Base-by-base conservation (phyloP, 2,888 invertebrate species). In the Eudasyphora cyanicolor region DNA sequence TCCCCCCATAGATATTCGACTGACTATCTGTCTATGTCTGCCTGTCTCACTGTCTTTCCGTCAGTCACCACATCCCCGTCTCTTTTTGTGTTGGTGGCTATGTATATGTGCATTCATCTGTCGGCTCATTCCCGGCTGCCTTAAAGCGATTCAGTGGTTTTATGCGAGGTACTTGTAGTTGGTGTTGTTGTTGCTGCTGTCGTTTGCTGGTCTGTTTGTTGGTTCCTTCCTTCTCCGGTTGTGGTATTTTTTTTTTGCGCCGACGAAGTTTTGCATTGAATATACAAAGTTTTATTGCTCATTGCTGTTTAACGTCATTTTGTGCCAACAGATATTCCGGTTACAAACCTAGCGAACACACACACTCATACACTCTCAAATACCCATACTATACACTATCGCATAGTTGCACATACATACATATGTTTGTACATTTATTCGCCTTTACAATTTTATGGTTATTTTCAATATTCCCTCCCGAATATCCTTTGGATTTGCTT, bases 241-340 rank as follows among this genome's bases (percentile, higher is more conserved):
- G 19, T 38, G 5, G 57, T 12, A 38, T 19, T 35, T 38, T 64
- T 38, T 19, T 62, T 32, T 32, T n/a, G n/a, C n/a, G n/a, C n/a
- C n/a, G n/a, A 12, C 32, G 35, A 8, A 57, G 57, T 79, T 62
- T 73, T 57, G 45, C 49, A 75, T 75, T 69, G 17, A 75, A 51
- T 73, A 24, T 73, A 45, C 10, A 75, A 71, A 64, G 51, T 74
- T 82, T 74, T 79, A 83, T 79, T 76, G 74, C 74, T 79, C 62
- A 62, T 69, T 79, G 76, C 82, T 51, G 38, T 77, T 83, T 69
- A 79, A 74, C 73, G 74, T 83, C 73, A 76, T 64, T 79, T 79
- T 49, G 71, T 76, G 75, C 27, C 74, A 76, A 45, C 67, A 67
- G 67, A 67, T 67, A 67, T 67, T 35, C 35, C 32, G 10, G 35